Evolutionary conservation across 2,888 invertebrate genomes (phyloP).

Genomic region (Mongoloraphidia duomilia): DNA sequence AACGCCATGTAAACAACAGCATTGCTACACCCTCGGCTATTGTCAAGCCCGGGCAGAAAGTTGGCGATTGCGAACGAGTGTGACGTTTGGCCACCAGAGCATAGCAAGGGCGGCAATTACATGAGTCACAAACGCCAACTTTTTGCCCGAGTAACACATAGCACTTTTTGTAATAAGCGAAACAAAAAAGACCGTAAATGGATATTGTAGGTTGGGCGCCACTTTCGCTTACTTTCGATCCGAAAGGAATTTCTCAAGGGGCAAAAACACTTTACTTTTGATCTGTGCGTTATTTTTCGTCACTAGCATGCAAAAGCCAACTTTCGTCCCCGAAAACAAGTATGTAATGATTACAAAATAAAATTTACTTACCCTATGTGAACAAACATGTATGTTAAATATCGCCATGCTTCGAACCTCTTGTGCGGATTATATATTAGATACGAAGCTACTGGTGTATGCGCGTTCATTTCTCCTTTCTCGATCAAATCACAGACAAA

Average conservation of each 20-base stretch:
- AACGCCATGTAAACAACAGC: too few relatives aligned
- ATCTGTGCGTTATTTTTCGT: not conserved
- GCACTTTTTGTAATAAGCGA: too few relatives aligned
- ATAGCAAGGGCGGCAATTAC: too few relatives aligned
- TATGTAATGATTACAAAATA: not conserved
- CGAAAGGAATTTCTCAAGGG: not conserved
- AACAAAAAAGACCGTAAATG: too few relatives aligned
- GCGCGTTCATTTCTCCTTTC: conserved; percentile 32
- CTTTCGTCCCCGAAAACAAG: not conserved
- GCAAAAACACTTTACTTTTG: not conserved
- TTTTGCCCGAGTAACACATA: too few relatives aligned
- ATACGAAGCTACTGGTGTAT: conserved; percentile 65
- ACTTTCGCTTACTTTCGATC: not conserved
- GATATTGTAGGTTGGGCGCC: too few relatives aligned
- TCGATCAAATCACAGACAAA: conserved; percentile 24
- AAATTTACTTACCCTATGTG: conserved; percentile 64
- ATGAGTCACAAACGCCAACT: too few relatives aligned
- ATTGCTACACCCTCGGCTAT: too few relatives aligned
- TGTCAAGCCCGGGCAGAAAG: too few relatives aligned
- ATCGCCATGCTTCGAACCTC: conserved; percentile 85
- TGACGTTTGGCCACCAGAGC: too few relatives aligned
- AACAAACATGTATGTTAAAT: conserved; percentile 88
- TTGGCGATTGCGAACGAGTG: too few relatives aligned
- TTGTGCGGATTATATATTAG: conserved; percentile 81
- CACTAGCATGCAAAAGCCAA: not conserved